Percentiles rank a stretch among this genome's conserved stretches.
Conservation (phyloP, 2,888 invertebrate genomes). For the Theretra japonica region DNA sequence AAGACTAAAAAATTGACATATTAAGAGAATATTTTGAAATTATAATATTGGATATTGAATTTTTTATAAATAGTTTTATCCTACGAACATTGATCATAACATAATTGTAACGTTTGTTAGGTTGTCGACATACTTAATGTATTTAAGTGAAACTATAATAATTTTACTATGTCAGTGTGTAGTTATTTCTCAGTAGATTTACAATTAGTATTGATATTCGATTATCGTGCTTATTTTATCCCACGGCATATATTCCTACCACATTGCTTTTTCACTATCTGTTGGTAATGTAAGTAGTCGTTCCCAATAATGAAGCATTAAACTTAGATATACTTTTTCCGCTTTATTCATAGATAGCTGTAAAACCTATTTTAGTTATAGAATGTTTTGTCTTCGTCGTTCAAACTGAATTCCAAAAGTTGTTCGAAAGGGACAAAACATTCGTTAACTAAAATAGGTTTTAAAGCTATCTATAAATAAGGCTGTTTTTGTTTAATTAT, state of each 20-base stretch:
- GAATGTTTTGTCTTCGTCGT: too few species aligned
- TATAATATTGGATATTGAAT: neutral
- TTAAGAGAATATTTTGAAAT: neutral
- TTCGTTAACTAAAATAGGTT: too few species aligned
- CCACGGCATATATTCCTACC: conserved; percentile 26
- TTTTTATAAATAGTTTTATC: neutral
- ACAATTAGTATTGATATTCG: neutral
- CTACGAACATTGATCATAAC: neutral
- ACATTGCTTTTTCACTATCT: conserved; percentile 19
- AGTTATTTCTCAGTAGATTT: conserved; percentile 17
- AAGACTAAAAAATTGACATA: conserved; percentile 14
- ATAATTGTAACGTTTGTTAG: neutral
- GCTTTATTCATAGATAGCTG: too few species aligned
- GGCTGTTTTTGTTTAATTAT: too few species aligned
- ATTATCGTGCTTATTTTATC: conserved; percentile 20
- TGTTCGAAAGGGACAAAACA: too few species aligned
- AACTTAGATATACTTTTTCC: too few species aligned
- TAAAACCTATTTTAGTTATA: too few species aligned
- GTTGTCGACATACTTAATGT: neutral
- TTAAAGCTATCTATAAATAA: too few species aligned
- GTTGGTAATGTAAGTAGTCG: neutral
- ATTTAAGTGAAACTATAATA: conserved; percentile 15
- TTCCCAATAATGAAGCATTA: conserved; percentile 31
- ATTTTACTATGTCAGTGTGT: neutral
- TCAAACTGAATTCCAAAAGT: too few species aligned